Percentiles rank a stretch among this genome's conserved stretches.
Evolutionary conservation across 2,113 vertebrate genomes (phyloP).

Genomic region (Acanthisitta chloris): DNA sequence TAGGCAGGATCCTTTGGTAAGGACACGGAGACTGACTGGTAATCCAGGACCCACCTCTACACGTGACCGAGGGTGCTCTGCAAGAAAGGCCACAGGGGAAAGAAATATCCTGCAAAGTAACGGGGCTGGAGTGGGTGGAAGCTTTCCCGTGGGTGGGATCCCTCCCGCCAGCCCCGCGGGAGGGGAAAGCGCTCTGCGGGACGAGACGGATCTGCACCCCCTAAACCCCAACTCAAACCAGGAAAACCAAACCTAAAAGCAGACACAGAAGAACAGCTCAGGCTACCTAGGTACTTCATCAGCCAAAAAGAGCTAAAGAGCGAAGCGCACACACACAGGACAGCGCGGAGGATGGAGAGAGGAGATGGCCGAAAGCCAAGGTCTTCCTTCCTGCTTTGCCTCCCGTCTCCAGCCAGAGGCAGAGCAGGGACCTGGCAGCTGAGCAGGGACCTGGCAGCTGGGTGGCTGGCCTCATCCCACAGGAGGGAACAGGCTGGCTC

Average conservation of each 20-base stretch:
- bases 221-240: background rate
- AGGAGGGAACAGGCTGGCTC: slow-evolving; percentile 9
- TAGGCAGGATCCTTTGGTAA: background rate
- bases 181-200: background rate
- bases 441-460: background rate
- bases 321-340: slow-evolving; percentile 48
- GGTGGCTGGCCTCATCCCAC: background rate
- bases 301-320: slow-evolving; percentile 46
- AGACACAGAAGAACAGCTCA: slow-evolving; percentile 16
- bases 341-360: background rate
- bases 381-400: background rate
- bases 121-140: background rate
- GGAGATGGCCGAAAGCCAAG: background rate
- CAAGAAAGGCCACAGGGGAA: slow-evolving; percentile 56
- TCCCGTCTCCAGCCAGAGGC: background rate
- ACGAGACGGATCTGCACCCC: background rate
- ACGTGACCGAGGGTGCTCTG: background rate
- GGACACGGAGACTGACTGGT: slow-evolving; percentile 19
- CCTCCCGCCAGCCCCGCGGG: background rate
- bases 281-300: slow-evolving; percentile 48
- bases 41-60: slow-evolving; percentile 32
- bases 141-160: background rate
- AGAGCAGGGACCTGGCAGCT: background rate
- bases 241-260: slow-evolving; percentile 44
- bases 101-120: slow-evolving; percentile 9